Evolutionary conservation across 30 jellyfish, hydroid and myxozoan genomes (phyloP), one percentile per base, ranked within the genome.

Genomic region (Chironex yamaguchii): DNA sequence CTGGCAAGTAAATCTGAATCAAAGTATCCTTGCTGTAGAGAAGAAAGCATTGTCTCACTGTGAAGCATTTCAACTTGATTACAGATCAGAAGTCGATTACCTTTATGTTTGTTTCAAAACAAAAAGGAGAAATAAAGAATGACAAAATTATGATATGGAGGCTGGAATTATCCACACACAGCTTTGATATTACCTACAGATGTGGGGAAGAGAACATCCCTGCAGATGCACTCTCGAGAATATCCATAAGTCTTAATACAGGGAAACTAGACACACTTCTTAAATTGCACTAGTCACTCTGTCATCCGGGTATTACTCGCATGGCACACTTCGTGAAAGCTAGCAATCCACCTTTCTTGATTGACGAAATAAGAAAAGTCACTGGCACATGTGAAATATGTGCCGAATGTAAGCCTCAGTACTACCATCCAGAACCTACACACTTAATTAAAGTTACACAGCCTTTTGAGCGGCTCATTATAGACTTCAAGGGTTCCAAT

Each of bases 51-150:
- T 85, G 31, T 28, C 71, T 84, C 27, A 53, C 86, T 1, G 93
- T 81, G 26, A 54, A 74, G 78, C 84, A 85, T 48, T 90, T 90
- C 69, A 90, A 73, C 65, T 89, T 84, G 33, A 74, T 75, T 13
- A 90, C 89, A 51, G 96, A 90, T 67, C 96, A 90, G 86, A 48
- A 76, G 82, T 72, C 77, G 24, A 69, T 84, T 27, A n/a, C 90
- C 28, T 34, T 27, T 6, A 29, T 78, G 90, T 62, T 78, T 51
- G 82, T 1, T 50, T 2, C 67, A 33, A 36, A 62, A 34, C 66
- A 62, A 23, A 54, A 50, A 52, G 67, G 69, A 33, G 62, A 78
- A 31, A 78, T 78, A n/a, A 78, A 78, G 48, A 78, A 78, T 35
- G 85, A 54, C 62, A 53, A 78, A 26, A 78, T 78, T 51, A 2